Base-by-base conservation (phyloP, 2,797 vertebrate species). In the Melanotaenia parkinsoni region DNA sequence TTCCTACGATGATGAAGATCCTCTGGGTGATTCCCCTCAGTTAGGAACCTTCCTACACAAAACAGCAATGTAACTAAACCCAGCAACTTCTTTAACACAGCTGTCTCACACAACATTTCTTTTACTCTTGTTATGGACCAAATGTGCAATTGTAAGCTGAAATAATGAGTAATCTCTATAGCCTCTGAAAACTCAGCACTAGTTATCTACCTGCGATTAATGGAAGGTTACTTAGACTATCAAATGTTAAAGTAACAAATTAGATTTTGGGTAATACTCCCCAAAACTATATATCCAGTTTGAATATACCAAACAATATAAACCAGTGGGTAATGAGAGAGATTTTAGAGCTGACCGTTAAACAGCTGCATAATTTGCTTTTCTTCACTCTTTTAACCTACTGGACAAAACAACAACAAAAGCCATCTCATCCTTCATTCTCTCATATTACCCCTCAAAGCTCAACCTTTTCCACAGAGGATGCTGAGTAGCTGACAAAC, bases 401-500 rank as follows among this genome's bases (percentile, higher is more conserved):
- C 14, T 26, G 18, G 30, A 65, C 33, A 63, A 54, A 43, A 16
- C 7, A 54, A 47, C 58, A 32, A 45, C 22, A 50, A 54, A 16
- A 47, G 71, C 16, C 22, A 10, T 26, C 1, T 60, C 22, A 63
- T 47, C 7, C n/a, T 58, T 72, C 40, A 6, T 28, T 35, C 50
- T 61, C 53, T 56, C 26, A 30, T 7, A 26, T 16, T 18, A 4
- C 16, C 20, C 3, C 57, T 58, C 8, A 20, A 37, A 63, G 45
- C 53, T 28, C 35, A 47, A 76, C 68, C 32, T 12, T 45, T 53
- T 76, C 63, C 32, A 22, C 35, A 50, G 5, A 51, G 65, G 73
- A 72, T 9, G 26, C 68, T 0, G 5, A 57, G 67, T 13, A 50
- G 70, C 70, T 71, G 81, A 79, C 71, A 63, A 30, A 70, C 76